Conservation (phyloP, 2,888 invertebrate species). For the Coelopa pilipes region DNA sequence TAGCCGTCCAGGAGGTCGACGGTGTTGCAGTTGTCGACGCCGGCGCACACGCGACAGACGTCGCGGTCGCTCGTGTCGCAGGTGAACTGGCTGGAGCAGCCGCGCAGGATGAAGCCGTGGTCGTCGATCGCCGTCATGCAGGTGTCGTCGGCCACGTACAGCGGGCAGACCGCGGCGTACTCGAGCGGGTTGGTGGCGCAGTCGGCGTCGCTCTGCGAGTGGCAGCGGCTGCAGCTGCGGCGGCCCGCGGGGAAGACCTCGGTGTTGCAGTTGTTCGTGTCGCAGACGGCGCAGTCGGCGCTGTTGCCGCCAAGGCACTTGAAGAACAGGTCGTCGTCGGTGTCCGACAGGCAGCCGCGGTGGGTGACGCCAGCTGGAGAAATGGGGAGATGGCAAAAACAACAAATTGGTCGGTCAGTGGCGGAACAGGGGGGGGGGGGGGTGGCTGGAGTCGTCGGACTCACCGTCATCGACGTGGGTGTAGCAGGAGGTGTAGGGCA, state of each 20-base stretch:
- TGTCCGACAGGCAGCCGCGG: conserved; percentile 55
- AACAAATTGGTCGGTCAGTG: background rate
- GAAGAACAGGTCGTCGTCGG: conserved; percentile 50
- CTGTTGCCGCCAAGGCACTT: conserved; percentile 51
- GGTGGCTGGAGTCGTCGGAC: conserved; percentile 7
- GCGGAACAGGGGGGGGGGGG: background rate
- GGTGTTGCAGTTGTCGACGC: conserved; percentile 53
- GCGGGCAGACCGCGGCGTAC: conserved; percentile 53
- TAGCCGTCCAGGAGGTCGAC: conserved; percentile 48
- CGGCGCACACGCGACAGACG: conserved; percentile 55
- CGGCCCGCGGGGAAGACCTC: conserved; percentile 52
- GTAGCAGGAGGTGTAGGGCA: conserved; percentile 59
- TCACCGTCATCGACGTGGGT: conserved; percentile 52
- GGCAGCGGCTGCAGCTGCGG: conserved; percentile 49
- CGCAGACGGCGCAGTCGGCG: conserved; percentile 52
- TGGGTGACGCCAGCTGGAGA: conserved; percentile 53
- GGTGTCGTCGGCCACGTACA: conserved; percentile 51
- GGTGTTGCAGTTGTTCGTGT: conserved; percentile 53
- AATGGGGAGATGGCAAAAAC: conserved; percentile 43
- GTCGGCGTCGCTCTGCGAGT: conserved; percentile 48
- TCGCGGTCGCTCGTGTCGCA: conserved; percentile 51
- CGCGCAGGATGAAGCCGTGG: conserved; percentile 55
- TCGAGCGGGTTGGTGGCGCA: conserved; percentile 52
- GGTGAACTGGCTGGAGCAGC: conserved; percentile 53
- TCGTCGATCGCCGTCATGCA: conserved; percentile 54